Conservation (phyloP, 2,797 vertebrate genomes). For the Potorous gilbertii region DNA sequence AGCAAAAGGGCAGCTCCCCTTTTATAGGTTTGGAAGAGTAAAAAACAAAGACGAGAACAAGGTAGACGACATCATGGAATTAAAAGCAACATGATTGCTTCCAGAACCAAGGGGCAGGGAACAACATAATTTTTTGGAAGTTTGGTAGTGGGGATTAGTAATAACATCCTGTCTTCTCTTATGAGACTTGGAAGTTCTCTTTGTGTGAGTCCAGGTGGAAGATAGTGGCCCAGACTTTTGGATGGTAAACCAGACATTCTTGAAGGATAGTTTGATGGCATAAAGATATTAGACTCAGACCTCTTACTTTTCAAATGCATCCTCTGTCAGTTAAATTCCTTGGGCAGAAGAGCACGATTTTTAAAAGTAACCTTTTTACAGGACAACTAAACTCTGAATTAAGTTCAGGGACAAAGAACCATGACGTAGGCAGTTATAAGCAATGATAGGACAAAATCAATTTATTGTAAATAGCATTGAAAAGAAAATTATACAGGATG, state of each 20-base stretch:
- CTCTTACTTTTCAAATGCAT: not conserved
- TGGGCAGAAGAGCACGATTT: not conserved
- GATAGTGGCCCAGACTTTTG: not conserved
- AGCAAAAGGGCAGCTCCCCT: not conserved
- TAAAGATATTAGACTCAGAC: not conserved
- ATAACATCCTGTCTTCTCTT: not conserved
- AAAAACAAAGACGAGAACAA: not conserved
- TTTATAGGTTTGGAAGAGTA: not conserved
- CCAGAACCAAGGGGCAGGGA: not conserved
- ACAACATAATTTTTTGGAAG: not conserved
- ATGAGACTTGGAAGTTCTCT: not conserved
- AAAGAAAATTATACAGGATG: not conserved
- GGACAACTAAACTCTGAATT: not conserved
- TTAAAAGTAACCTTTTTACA: not conserved
- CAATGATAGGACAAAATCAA: not conserved
- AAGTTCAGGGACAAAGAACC: not conserved
- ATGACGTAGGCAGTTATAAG: not conserved
- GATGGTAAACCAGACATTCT: not conserved
- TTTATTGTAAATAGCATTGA: not conserved
- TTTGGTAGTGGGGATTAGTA: not conserved
- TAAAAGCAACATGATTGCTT: not conserved
- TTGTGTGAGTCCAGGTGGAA: not conserved
- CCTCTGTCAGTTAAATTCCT: not conserved
- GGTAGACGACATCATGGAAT: not conserved
- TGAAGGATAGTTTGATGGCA: not conserved